Evolutionary conservation across 1,140 invertebrate genomes (phyloP), one percentile per base, ranked within the genome.

Genomic region (Sminthurinus signatus): DNA sequence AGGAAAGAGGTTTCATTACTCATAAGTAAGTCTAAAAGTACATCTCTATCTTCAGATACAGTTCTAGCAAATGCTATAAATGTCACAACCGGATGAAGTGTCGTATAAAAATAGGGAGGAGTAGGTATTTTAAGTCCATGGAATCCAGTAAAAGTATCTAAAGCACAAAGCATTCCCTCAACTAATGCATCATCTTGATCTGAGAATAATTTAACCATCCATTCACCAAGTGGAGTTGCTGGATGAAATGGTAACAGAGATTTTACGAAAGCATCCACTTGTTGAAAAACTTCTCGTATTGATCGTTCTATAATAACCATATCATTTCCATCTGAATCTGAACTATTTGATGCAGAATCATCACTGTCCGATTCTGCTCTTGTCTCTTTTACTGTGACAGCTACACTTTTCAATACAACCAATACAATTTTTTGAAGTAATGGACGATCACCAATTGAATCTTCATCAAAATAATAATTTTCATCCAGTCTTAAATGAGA

Each of bases 1-100:
- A 94, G 77, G 75, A 93, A 94, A 76, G 89, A 92, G 4, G 91
- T 95, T 76, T 94, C 91, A 75, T 91, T 93, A 70, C 89, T 91
- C 27, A 92, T 88, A 61, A 95, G 80, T 74, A 91, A 85, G 79
- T 95, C 91, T 36, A 95, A 76, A 21, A 94, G 73, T 1, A 93
- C 84, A 75, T 88, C 85, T 15, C 85, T 84, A 74, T 92, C 89
- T 73, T 89, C 86, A 48, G 87, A 88, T 17, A 92, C 87, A 48
- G 88, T 85, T 70, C 85, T 83, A 12, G 92, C 79, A 75, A 93
- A 92, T 75, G 91, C 86, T 54, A 91, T 82, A 72, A 92, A 92
- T 17, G 88, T 91, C 54, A 84, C 80, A 60, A 88, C 84, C 0
- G 91, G 90, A 69, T 75, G 73, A 12, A 77, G 60, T 27, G 69